Evolutionary conservation across 2,888 invertebrate species (phyloP).

Genomic region (Drosophila mimica): DNA sequence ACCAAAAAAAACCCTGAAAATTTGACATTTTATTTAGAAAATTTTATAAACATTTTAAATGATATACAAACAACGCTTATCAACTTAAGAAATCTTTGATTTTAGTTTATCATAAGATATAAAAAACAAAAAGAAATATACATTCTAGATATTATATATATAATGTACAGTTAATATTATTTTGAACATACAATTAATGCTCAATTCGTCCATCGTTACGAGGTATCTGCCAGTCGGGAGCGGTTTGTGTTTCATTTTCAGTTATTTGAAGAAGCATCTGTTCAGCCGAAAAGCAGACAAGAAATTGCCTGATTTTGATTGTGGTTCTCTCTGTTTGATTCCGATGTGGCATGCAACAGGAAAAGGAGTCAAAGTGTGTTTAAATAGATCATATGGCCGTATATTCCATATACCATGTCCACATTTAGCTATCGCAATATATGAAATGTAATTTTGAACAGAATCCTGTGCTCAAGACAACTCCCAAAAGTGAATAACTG

Average conservation of each 20-base stretch:
- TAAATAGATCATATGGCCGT: background rate
- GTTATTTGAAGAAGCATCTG: slow-evolving; percentile 30
- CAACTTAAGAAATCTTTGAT: rapidly evolving
- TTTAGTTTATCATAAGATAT: background rate
- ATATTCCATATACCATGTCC: background rate
- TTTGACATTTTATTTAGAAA: background rate
- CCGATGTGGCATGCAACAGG: slow-evolving; percentile 11
- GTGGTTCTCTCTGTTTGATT: slow-evolving; percentile 20
- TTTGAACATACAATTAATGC: too few species aligned
- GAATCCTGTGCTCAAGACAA: background rate
- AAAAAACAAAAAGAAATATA: background rate
- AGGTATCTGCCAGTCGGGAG: background rate
- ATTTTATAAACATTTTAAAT: background rate
- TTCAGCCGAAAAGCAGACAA: slow-evolving; percentile 22
- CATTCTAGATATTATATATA: background rate
- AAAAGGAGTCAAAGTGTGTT: slow-evolving; percentile 8
- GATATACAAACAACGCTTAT: background rate
- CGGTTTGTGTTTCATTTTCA: slow-evolving; percentile 2
- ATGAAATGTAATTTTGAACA: too few species aligned
- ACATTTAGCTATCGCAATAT: background rate
- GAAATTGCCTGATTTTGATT: slow-evolving; percentile 37
- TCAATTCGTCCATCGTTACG: background rate
- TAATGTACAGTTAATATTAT: background rate
- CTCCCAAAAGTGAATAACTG: background rate
- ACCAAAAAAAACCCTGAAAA: background rate